These are phyloP conservation scores for Xiphophorus couchianus DNA, from an alignment of 2,113 vertebrate species.

Conservation along the genomic window DNA sequence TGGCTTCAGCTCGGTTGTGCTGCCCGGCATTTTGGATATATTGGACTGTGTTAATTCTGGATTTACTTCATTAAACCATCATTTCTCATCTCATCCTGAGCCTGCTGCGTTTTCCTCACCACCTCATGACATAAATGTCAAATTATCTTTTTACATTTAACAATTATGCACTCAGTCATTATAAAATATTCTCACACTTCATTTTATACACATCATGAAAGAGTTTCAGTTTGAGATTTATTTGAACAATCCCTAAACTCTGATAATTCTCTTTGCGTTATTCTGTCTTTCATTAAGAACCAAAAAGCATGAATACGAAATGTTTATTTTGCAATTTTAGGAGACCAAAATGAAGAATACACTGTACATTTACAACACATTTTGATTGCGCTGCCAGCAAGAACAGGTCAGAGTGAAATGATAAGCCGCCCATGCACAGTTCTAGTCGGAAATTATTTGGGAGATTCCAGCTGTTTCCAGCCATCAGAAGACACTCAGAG, in stretches of 20 bases:
- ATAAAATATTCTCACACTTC: constrained; percentile 52
- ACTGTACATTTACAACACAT: constrained; percentile 12
- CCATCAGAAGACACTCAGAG: constrained; percentile 20
- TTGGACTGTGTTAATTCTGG: no score
- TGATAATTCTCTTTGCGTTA: constrained; percentile 14
- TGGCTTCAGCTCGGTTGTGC: no score
- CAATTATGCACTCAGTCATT: constrained; percentile 49
- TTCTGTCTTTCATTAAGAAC: constrained; percentile 12
- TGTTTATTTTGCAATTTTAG: constrained; percentile 15
- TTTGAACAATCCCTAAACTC: constrained; percentile 17
- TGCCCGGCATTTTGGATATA: no score
- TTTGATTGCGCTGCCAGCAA: background rate
- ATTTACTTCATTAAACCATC: no score
- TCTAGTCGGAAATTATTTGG: constrained; percentile 32
- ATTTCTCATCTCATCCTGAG: no score
- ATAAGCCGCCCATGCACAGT: constrained; percentile 15
- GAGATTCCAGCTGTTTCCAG: constrained; percentile 47
- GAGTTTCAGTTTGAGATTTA: constrained; percentile 33
- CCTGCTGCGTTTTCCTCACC: no score
- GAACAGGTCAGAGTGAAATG: constrained; percentile 12
- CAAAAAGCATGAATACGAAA: constrained; percentile 24
- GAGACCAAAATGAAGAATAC: constrained; percentile 16
- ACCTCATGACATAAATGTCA: no score
- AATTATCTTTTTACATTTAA: constrained; percentile 16
- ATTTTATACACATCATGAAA: constrained; percentile 60